Evolutionary conservation across 2,113 vertebrate genomes (phyloP), one percentile per base, ranked within the genome.

Genomic region (Sander lucioperca): DNA sequence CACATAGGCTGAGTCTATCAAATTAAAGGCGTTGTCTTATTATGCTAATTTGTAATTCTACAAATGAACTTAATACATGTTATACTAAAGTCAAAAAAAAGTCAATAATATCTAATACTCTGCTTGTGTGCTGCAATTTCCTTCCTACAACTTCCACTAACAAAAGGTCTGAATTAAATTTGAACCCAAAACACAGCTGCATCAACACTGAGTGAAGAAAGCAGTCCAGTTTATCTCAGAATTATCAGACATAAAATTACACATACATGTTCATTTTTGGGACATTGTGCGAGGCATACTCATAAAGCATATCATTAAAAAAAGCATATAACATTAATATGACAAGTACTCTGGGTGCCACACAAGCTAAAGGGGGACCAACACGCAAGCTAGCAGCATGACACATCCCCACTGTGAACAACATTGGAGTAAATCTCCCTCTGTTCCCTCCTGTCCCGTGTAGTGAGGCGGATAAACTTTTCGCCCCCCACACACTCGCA

Each of bases 401-500:
- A 89, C 79, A 84, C 78, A 76, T 82, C 69, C 74, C 58, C 73
- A 45, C 30, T 6, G 62, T 63, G 77, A 78, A 69, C 21, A 88
- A 89, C 82, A 89, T 1, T 15, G 88, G 90, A 85, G 84, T 79
- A 57, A 25, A 36, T 54, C 18, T 27, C 47, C 68, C 64, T 27
- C 21, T 57, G 7, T 25, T 58, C 77, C 79, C 65, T 75, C 72
- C 78, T 68, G 86, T 80, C 74, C 83, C 76, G 74, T 45, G 65
- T 0, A 67, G 70, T 51, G 75, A 82, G 63, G 82, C 79, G 87
- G 90, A 84, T 73, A 78, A 94, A 94, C 84, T 89, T 92, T 91
- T 83, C 63, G 21, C 39, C 65, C 83, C 62, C 33, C 53, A 16
- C 47, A 3, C 84, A 54, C 39, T 2, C 39, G 10, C 39, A 10